Evolutionary conservation across 2,113 vertebrate species (phyloP), one percentile per base, ranked within the genome.

Genomic region (Oncorhynchus kisutch): DNA sequence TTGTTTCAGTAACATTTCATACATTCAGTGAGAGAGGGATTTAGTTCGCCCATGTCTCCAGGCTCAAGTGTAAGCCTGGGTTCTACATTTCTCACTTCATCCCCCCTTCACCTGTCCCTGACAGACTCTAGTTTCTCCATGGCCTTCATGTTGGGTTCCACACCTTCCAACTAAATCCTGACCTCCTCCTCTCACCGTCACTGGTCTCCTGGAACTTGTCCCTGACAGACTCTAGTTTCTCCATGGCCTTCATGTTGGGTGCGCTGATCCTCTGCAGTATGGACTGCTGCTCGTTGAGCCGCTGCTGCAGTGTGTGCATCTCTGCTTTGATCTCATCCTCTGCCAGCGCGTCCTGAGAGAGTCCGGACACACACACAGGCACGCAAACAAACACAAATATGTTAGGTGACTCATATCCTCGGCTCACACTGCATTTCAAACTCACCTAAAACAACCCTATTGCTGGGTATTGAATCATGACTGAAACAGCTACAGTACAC

Each of bases 111-210:
- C 85, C 97, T 98, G 87, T 98, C 96, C 31, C 96, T 87, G 81
- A 98, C 96, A 18, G 96, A 97, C 91, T 98, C 96, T 7, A 98
- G 94, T 80, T 98, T 98, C 91, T 98, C 96, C 96, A 98, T 97
- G 85, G 96, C 96, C 81, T 97, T 97, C 96, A 98, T 97, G 91
- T 98, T 98, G 73, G 96, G 96, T 87, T 97, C 96, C 0, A 96
- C 95, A 45, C 97, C 96, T 0, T 95, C 93, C 87, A 96, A 91
- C 0, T 93, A 34, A 90, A 39, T 96, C 96, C 96, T 96, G 81
- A 1, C 34, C 34, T 34, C 31, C 31, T 7, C 31, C 34, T 11
- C 92, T 90, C 74, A 95, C 95, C 96, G 0, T 98, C 97, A 2
- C 95, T 97, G 62, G 97, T 97, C 89, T 97, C 97, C 81, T 98